Evolutionary conservation across 2,888 invertebrate species (phyloP).

Genomic region (Xestia c-nigrum): DNA sequence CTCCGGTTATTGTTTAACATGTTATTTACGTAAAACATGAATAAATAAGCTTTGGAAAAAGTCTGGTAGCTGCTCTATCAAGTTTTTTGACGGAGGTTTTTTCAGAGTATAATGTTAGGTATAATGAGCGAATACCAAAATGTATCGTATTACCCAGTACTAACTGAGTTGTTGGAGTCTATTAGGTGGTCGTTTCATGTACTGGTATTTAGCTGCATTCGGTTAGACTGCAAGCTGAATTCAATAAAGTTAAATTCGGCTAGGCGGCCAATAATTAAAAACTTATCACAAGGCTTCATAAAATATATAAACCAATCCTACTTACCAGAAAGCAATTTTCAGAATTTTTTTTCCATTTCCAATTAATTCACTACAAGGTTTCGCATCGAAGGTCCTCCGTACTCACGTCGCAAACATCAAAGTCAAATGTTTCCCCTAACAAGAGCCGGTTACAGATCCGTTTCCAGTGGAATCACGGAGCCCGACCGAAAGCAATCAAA

Average conservation of each 20-base stretch:
- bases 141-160: not conserved
- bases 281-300: not conserved
- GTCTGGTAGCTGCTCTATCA: not conserved
- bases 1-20: conserved; percentile 13
- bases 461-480: conserved; percentile 60
- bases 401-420: conserved; percentile 52
- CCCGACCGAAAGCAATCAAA: conserved; percentile 68
- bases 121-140: not conserved
- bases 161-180: not conserved
- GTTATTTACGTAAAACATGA: conserved; percentile 12
- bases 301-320: not conserved
- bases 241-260: not conserved
- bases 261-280: not conserved
- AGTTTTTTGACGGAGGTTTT: not conserved
- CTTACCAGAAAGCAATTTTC: not conserved
- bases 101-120: not conserved
- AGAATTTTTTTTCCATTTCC: conserved; percentile 33
- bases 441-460: conserved; percentile 63
- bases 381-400: conserved; percentile 20
- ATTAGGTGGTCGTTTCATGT: not conserved
- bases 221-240: not conserved
- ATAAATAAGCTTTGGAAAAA: not conserved
- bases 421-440: conserved; percentile 58
- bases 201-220: not conserved
- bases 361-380: conserved; percentile 32